Conservation (phyloP, 2,113 vertebrate species). For the Glaucidium brasilianum region DNA sequence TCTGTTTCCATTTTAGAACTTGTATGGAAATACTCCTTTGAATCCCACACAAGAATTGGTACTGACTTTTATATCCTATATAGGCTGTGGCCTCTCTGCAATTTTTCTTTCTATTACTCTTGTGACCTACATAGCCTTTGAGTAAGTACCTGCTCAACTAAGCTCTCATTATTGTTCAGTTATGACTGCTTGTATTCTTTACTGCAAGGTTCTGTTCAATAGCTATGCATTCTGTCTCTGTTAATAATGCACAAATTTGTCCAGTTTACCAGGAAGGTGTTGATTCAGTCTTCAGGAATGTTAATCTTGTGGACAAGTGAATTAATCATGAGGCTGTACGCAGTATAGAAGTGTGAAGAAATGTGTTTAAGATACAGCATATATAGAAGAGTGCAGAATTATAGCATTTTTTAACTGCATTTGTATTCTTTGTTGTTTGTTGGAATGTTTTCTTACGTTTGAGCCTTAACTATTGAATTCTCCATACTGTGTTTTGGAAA, state of each 20-base stretch:
- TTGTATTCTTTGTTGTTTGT: neutral
- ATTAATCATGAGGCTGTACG: neutral
- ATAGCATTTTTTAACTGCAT: neutral
- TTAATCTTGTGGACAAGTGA: neutral
- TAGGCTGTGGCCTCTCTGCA: constrained; percentile 92
- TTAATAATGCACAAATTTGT: neutral
- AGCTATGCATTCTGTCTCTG: neutral
- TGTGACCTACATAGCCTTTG: constrained; percentile 89
- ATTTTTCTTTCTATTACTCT: constrained; percentile 91
- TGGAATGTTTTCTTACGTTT: neutral
- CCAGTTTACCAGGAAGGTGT: neutral
- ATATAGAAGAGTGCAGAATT: neutral
- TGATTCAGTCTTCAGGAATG: neutral
- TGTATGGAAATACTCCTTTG: constrained; percentile 72
- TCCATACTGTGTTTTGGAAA: neutral
- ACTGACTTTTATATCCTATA: constrained; percentile 91
- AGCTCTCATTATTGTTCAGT: neutral
- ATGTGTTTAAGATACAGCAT: neutral
- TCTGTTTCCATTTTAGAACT: constrained; percentile 75
- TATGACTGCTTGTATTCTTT: neutral
- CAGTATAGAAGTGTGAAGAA: neutral
- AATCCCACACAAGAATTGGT: constrained; percentile 73
- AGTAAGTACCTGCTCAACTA: constrained; percentile 78
- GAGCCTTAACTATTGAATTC: neutral
- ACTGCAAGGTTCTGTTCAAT: neutral